Base-by-base conservation (phyloP, 2,797 vertebrate species). In the Enteromius mattozi region DNA sequence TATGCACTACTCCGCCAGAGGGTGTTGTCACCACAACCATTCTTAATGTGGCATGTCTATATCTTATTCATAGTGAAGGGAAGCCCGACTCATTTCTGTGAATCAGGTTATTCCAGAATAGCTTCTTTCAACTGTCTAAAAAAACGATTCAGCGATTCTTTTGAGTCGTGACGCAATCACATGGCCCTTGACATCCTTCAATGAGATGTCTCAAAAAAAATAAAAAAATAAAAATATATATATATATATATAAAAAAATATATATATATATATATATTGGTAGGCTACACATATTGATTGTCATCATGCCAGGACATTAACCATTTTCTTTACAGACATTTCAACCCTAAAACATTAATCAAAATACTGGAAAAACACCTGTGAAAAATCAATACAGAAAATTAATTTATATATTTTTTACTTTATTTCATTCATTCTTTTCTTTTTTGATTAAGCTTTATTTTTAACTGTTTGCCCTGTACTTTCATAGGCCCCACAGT, bases 1-100 rank as follows among this genome's bases (percentile, higher is more conserved):
- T 54, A 16, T 33, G 17, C 17, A 81, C 83, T 8, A 65, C 2
- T 65, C 63, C 70, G 12, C 74, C 75, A 82, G 81, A 71, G 74
- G 56, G 70, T n/a, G 74, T 76, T 37, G 13, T 54, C 17, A 80
- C 33, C 49, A 68, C 33, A 51, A 21, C 19, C 30, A 27, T 33
- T 77, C 30, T 40, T 76, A 2, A 54, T 49, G 33, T 21, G 81
- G 72, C 21, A 82, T 21, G 9, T 19, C 8, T 6, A 78, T 78
- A 66, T 70, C 16, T 69, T 81, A 80, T 78, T 84, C 27, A 33
- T 61, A 49, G 42, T 3, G 8, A 79, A 45, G 77, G 19, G 61
- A 79, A 63, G 77, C 40, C 12, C 6, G 4, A 69, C 66, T 69
- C 66, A 37, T 40, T 69, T 37, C 66, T 17, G 14, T 17, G 14